phyloP scores from a whole-genome alignment of 2,888 invertebrate genomes.

The Oxyteleia sp. region DNA sequence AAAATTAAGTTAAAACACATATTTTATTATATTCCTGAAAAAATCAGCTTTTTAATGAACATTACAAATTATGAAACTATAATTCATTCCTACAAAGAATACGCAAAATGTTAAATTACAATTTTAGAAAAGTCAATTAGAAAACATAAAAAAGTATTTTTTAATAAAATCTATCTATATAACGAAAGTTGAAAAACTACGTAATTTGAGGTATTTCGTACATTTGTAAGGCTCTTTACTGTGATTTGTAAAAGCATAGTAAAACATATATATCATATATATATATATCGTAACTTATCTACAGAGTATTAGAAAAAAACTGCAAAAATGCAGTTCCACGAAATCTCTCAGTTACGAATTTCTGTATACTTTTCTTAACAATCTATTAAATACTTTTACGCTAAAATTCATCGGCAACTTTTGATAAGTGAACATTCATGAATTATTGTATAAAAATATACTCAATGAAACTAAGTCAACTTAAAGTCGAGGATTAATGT shows the following conservation, averaged over 20 bases:
- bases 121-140: neutral
- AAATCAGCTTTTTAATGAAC: no score
- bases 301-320: constrained; percentile 74
- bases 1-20: no score
- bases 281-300: constrained; percentile 74
- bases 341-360: constrained; percentile 45
- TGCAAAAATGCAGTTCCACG: constrained; percentile 31
- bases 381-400: constrained; percentile 17
- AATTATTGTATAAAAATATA: neutral
- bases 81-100: neutral
- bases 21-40: no score
- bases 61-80: no score
- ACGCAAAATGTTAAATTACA: neutral
- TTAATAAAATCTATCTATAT: constrained; percentile 6
- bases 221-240: constrained; percentile 43
- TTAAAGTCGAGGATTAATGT: neutral
- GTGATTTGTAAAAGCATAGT: constrained; percentile 54
- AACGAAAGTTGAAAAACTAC: constrained; percentile 14
- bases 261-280: constrained; percentile 58
- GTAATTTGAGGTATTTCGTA: constrained; percentile 45
- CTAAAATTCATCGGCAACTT: constrained; percentile 26
- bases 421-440: constrained; percentile 25
- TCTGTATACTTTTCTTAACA: constrained; percentile 12
- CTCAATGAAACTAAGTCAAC: neutral
- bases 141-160: constrained; percentile 7